Base-by-base conservation (phyloP, 2,113 vertebrate species). In the Pedionomus torquatus region DNA sequence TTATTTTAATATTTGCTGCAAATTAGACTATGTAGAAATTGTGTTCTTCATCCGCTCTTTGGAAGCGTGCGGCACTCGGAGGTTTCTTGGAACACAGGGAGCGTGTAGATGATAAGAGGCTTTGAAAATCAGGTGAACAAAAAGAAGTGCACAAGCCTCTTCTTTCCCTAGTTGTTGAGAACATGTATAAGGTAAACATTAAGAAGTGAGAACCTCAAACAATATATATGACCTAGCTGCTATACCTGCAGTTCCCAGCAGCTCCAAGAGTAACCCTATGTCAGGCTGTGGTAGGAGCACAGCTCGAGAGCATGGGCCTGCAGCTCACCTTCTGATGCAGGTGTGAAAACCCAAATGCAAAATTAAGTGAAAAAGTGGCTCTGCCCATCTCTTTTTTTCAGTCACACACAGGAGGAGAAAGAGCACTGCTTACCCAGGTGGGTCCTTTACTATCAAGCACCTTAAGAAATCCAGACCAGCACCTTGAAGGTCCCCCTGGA, bases 391-490 rank as follows among this genome's bases (percentile, higher is more conserved):
- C 3, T 87, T 87, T 37, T 37, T 37, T 43, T 63, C 49, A 88
- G 65, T 70, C 57, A 31, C 58, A 86, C 48, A 9, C 26, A 20
- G 46, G 39, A 76, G 52, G 51, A 90, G 71, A n/a, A 70, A 63
- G 55, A 86, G 43, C 37, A 20, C 77, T 96, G 79, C 79, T 93
- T 88, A 81, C 60, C 71, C 79, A 86, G 92, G 95, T 89, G 92
- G 90, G 79, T 94, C 92, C 92, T 96, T 97, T 64, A 25, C 88
- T 86, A 81, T 84, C 35, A 90, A 93, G 96, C 95, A 96, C 96
- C 90, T 97, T 96, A 96, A 90, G 79, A 95, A 94, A 93, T 61
- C 61, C 87, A 96, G 77, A 93, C 46, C 83, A 96, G 86, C 94
- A 97, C 89, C 60, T 95, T 94, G 69, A 91, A 95, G 85, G 88